Conservation (phyloP, 2,113 vertebrate species). For the Piprites chloris region DNA sequence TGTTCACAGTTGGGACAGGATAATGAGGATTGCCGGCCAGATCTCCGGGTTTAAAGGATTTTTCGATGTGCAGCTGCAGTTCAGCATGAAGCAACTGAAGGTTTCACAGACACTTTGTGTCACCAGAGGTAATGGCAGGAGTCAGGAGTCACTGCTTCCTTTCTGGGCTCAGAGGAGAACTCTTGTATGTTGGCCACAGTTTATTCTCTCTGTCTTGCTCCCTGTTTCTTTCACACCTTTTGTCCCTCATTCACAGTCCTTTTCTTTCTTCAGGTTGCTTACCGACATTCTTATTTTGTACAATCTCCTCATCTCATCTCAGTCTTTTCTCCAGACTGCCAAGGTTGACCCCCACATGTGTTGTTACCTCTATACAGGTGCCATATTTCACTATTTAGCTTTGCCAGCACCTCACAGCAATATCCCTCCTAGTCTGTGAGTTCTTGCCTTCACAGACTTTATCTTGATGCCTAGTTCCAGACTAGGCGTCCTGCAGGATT, state of each 20-base stretch:
- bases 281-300: not conserved
- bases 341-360: not conserved
- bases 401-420: not conserved
- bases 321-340: not conserved
- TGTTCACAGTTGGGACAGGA: not conserved
- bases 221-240: not conserved
- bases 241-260: not conserved
- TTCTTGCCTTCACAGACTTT: not conserved
- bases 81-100: not conserved
- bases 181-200: fast-evolving
- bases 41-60: not conserved
- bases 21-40: not conserved
- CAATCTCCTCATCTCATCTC: not conserved
- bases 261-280: not conserved
- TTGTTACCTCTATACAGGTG: not conserved
- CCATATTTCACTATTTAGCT: not conserved
- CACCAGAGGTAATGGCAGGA: not conserved
- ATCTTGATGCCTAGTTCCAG: not conserved
- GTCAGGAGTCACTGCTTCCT: not conserved
- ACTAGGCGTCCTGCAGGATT: not conserved
- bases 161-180: not conserved
- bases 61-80: not conserved
- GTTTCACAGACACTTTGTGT: not conserved
- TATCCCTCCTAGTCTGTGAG: not conserved
- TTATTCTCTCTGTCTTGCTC: not conserved